Evolutionary conservation across 2,113 vertebrate genomes (phyloP), one percentile per base, ranked within the genome.

Genomic region (Otolemur garnettii): DNA sequence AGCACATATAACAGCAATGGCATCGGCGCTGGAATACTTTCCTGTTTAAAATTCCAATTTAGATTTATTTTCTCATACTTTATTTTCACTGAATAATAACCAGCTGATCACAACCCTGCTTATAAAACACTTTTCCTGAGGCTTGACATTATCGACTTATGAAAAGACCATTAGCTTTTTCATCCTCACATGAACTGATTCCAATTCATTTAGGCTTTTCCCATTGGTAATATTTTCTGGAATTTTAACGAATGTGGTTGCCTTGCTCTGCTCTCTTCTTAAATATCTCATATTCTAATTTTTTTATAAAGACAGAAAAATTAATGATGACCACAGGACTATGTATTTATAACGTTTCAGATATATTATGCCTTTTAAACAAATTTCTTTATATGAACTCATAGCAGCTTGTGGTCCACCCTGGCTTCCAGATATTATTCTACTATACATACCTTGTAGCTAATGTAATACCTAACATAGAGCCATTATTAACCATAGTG

Each of bases 91-190:
- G 74, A 96, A 82, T 87, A 87, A 87, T 91, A 90, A 80, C 10
- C 59, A 90, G 10, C 82, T 91, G 69, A 87, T 93, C 45, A 91
- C 8, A 66, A 4, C 19, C 69, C 42, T 96, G 55, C 55, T 95
- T 77, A 93, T 93, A 95, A 96, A 94, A 88, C 18, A 50, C 26
- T 78, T 86, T 57, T 42, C 50, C 66, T 96, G 55, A 45, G 97
- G 93, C 60, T 96, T 95, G 83, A 93, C 91, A 94, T 96, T 95
- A 97, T 64, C 96, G 95, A 94, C 38, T 96, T 93, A 95, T 55
- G 87, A 90, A 96, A 93, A 96, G 69, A 90, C 79, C 69, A 85
- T 96, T 95, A 95, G 89, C 57, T 80, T 91, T 96, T 93, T 94
- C 91, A 94, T 94, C 83, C 68, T 53, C 77, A 68, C 26, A 95